Conservation (phyloP, 2,113 vertebrate species). For the Saccopteryx leptura region DNA sequence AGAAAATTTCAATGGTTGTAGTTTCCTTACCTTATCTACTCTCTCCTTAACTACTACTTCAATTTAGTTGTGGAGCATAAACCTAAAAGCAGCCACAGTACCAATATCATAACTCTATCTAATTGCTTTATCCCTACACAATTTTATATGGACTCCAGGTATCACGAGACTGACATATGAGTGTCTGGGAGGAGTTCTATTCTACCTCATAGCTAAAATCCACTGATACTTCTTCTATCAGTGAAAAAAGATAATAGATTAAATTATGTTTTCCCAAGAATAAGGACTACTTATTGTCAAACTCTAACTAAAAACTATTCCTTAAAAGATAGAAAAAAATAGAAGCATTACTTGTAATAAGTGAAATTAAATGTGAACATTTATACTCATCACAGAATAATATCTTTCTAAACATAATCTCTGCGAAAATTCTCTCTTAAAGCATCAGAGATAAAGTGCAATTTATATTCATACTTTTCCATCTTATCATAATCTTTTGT, state of each 20-base stretch:
- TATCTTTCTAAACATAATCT: slow-evolving; percentile 70
- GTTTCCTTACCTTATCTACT: background rate
- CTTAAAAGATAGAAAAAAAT: slow-evolving; percentile 36
- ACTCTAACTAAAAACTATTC: slow-evolving; percentile 45
- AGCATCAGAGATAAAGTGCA: slow-evolving; percentile 55
- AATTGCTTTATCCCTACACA: background rate
- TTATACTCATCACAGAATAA: slow-evolving; percentile 67
- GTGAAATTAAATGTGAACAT: slow-evolving; percentile 60
- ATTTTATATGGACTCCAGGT: background rate
- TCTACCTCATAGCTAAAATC: background rate
- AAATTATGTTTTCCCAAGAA: slow-evolving; percentile 14
- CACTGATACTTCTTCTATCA: background rate
- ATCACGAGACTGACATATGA: background rate
- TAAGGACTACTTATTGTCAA: slow-evolving; percentile 17
- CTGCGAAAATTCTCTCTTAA: slow-evolving; percentile 59
- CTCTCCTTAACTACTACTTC: background rate
- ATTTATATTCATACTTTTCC: slow-evolving; percentile 77
- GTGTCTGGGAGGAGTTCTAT: background rate
- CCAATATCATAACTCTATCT: background rate
- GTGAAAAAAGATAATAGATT: background rate
- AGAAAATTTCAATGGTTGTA: background rate
- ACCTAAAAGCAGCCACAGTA: background rate
- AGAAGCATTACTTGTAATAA: slow-evolving; percentile 46
- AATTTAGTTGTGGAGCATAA: background rate
- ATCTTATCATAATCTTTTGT: slow-evolving; percentile 69